Evolutionary conservation across 2,797 vertebrate genomes (phyloP).

Genomic region (Sternotherus odoratus): DNA sequence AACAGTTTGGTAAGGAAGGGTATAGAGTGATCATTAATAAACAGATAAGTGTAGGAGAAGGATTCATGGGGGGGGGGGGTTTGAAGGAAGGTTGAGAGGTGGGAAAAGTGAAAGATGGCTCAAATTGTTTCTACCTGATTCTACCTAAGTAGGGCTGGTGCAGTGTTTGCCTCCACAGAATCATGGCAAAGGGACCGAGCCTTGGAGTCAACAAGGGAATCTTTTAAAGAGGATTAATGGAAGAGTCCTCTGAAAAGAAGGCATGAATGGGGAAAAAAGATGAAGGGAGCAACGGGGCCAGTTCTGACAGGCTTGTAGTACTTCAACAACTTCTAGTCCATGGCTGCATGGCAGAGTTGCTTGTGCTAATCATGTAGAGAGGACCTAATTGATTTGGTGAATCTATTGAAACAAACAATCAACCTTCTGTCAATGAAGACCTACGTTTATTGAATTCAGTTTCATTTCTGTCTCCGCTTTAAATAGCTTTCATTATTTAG

Average conservation of each 20-base stretch:
- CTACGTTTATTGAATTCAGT: neutral
- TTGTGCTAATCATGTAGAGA: neutral
- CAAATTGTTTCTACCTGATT: neutral
- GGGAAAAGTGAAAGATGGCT: neutral
- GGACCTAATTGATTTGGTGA: neutral
- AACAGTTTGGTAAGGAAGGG: neutral
- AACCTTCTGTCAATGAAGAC: neutral
- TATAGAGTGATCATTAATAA: neutral
- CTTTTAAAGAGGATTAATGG: neutral
- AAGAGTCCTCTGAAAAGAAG: neutral
- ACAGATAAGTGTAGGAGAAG: neutral
- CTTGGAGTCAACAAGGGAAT: neutral
- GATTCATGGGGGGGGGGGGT: neutral
- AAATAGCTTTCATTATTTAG: neutral
- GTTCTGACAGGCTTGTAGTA: neutral
- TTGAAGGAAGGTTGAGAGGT: neutral
- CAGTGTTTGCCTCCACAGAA: neutral
- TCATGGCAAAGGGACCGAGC: neutral
- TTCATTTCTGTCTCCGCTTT: neutral
- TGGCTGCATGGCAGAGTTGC: neutral
- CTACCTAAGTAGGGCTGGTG: neutral
- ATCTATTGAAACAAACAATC: neutral
- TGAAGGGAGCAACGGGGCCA: neutral
- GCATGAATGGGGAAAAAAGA: neutral
- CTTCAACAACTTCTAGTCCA: neutral